Percentiles rank a stretch among this genome's conserved stretches.
These are phyloP conservation scores for Ruditapes philippinarum DNA, from an alignment of 1,140 invertebrate species.

Conservation along the genomic window DNA sequence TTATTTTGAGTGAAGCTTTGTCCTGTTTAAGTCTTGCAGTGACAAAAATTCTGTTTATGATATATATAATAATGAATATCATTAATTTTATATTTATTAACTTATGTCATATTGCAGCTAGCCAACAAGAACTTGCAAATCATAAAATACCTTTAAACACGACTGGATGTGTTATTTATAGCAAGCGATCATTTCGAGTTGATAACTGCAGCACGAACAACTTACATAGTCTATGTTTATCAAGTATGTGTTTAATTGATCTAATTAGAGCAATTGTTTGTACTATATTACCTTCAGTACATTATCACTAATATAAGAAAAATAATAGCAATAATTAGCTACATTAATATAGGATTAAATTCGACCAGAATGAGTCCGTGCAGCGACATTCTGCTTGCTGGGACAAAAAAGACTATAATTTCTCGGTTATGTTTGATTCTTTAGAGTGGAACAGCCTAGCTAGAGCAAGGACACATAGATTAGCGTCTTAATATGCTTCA, in stretches of 20 bases:
- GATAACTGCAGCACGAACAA: neutral
- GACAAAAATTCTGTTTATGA: neutral
- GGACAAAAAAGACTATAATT: too few relatives aligned
- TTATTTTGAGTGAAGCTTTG: neutral
- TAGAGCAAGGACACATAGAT: too few relatives aligned
- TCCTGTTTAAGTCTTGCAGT: neutral
- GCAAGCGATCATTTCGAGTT: neutral
- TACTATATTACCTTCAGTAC: neutral
- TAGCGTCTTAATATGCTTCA: too few relatives aligned
- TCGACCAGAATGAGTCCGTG: too few relatives aligned
- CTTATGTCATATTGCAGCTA: neutral
- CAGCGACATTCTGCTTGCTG: too few relatives aligned
- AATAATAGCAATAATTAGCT: neutral
- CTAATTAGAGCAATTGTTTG: neutral
- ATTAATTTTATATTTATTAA: too few relatives aligned
- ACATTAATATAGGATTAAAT: neutral
- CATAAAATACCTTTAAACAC: neutral
- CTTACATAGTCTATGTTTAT: neutral
- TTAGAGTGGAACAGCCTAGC: too few relatives aligned
- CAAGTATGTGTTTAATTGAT: neutral
- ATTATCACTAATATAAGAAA: neutral
- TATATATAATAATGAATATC: too few relatives aligned
- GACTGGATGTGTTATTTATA: neutral
- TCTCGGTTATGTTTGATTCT: too few relatives aligned
- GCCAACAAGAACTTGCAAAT: neutral